Base-by-base conservation (phyloP, 2,113 vertebrate genomes). In the Mormyrus iriodes region DNA sequence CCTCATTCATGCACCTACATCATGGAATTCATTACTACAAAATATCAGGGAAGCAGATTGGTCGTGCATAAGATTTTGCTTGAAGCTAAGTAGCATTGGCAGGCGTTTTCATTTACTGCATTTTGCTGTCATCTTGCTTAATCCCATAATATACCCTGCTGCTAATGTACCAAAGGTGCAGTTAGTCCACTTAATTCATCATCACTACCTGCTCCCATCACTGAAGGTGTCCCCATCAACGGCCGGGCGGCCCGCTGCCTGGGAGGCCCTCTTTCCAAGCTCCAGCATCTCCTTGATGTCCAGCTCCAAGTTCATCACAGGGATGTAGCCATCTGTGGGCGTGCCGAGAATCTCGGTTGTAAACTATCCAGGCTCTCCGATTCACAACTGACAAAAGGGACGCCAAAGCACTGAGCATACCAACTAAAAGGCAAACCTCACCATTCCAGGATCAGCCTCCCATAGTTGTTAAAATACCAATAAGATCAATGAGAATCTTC, bases 291-390 rank as follows among this genome's bases (percentile, higher is more conserved):
- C 95, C 92, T 91, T 93, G 79, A 92, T 92, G 27, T 93, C 93
- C 90, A 95, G 73, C 49, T 95, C 93, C 89, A 96, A 90, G 10
- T 93, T 92, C 44, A 93, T 92, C 91, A 93, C 91, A 0, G 90
- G 91, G 6, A 96, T 6, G 0, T 95, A 95, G 0, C 89, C 95
- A 85, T 93, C 97, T 98, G 93, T 39, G 92, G 89, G 93, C 91
- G 6, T 0, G 91, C 84, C 65, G 24, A 91, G 44, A 10, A 86
- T 85, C 52, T 87, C 21, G 49, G 88, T 46, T 12, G 46, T 7
- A 27, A 10, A 39, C 73, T 6, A 19, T 17, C 12, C 73, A 79
- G 4, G 73, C 39, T 17, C 15, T 10, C 15, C 15, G 39, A 82
- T 44, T 24, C 76, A 44, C 9, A 17, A 65, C 8, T 10, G 61